Evolutionary conservation across 2,888 invertebrate genomes (phyloP).

Genomic region (Osedax fenrisi): DNA sequence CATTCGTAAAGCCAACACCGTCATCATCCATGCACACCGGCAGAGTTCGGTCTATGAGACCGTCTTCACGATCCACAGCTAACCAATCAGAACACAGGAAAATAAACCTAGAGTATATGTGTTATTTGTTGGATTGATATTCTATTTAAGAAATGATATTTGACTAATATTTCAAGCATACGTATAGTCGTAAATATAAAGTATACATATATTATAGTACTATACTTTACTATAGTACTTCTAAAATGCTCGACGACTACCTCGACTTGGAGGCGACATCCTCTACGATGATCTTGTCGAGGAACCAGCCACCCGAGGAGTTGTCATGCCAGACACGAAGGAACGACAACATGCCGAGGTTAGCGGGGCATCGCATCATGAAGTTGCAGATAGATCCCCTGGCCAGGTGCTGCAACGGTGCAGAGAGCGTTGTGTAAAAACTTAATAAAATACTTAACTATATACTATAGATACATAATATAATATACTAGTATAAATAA

Average conservation of each 20-base stretch:
- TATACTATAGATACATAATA: too few species aligned
- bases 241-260: too few species aligned
- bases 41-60: constrained; percentile 40
- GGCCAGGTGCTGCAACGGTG: constrained; percentile 36
- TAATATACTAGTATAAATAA: neutral
- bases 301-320: constrained; percentile 34
- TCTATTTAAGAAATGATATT: too few species aligned
- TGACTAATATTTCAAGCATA: too few species aligned
- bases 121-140: too few species aligned
- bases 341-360: constrained; percentile 37
- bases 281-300: constrained; percentile 29
- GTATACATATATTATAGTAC: too few species aligned
- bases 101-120: constrained; percentile 29
- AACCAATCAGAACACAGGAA: constrained; percentile 50
- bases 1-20: neutral
- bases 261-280: constrained; percentile 20
- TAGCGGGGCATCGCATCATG: constrained; percentile 37
- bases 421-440: too few species aligned
- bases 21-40: constrained; percentile 30
- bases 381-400: constrained; percentile 38
- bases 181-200: too few species aligned
- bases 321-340: constrained; percentile 40
- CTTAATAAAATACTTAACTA: neutral
- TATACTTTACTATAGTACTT: too few species aligned
- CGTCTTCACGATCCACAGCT: constrained; percentile 49